A percentile compares a stretch with the other conserved stretches of the same genome.
Conservation (phyloP, 1,140 invertebrate species). For the Atopsyche davidsoni region DNA sequence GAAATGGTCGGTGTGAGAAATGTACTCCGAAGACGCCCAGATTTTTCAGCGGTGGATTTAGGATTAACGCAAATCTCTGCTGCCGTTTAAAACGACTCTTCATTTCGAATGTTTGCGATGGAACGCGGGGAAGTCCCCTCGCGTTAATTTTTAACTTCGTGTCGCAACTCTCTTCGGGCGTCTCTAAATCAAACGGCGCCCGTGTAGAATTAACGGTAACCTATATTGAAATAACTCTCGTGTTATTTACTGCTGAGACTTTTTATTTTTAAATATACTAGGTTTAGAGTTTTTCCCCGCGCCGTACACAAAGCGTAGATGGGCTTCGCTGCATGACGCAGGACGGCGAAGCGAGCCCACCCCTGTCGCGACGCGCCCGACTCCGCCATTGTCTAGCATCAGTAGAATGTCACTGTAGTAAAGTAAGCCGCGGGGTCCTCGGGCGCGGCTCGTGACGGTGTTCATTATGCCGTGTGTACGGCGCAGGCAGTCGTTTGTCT, state of each 20-base stretch:
- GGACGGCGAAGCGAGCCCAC: too few relatives aligned
- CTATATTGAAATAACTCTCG: too few relatives aligned
- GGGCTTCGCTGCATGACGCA: too few relatives aligned
- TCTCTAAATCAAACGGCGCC: too few relatives aligned
- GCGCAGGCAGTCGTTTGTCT: conserved; percentile 7
- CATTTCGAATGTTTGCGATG: neutral
- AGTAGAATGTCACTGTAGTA: too few relatives aligned
- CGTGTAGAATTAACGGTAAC: too few relatives aligned
- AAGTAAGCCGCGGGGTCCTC: neutral
- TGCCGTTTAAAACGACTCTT: neutral
- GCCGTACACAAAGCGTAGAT: too few relatives aligned
- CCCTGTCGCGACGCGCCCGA: too few relatives aligned
- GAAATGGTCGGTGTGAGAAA: conserved; percentile 8
- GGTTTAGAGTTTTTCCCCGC: too few relatives aligned
- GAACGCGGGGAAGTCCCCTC: neutral
- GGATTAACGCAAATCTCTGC: neutral
- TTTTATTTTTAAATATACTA: too few relatives aligned
- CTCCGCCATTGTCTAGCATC: too few relatives aligned
- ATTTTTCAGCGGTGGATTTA: neutral
- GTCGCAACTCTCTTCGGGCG: neutral
- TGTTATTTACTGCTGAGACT: too few relatives aligned
- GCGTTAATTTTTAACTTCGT: neutral
- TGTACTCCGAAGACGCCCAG: neutral
- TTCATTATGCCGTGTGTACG: neutral
- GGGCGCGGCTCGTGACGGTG: neutral